These are phyloP conservation scores for Ataeniobius toweri DNA, from an alignment of 2,797 vertebrate species.

Conservation along the genomic window DNA sequence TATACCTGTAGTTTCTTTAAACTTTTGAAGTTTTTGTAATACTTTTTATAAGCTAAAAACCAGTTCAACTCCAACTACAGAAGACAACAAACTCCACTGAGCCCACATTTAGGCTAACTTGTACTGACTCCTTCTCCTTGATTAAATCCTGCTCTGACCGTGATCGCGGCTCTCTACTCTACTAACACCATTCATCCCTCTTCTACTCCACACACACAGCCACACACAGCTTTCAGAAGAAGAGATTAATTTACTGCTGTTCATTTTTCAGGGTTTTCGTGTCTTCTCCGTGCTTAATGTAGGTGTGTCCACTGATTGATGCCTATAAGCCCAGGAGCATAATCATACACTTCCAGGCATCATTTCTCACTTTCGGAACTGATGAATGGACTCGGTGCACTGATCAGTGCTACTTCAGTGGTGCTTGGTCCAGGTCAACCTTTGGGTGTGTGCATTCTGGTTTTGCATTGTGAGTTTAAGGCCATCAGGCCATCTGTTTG, in stretches of 20 bases:
- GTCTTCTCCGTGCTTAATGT: slow-evolving; percentile 61
- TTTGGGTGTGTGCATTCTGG: slow-evolving; percentile 32
- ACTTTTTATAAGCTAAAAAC: background rate
- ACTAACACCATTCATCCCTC: slow-evolving; percentile 59
- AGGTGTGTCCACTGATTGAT: slow-evolving; percentile 71
- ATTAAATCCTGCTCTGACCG: slow-evolving; percentile 71
- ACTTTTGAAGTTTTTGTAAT: background rate
- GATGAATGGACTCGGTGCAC: slow-evolving; percentile 69
- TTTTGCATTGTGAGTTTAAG: slow-evolving; percentile 32
- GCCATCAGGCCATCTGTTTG: slow-evolving; percentile 49
- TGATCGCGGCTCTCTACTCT: slow-evolving; percentile 61
- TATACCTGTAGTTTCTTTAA: background rate
- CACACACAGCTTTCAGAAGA: slow-evolving; percentile 40
- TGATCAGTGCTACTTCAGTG: slow-evolving; percentile 64
- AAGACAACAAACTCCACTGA: slow-evolving; percentile 25
- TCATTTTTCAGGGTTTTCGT: slow-evolving; percentile 74
- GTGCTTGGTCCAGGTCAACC: slow-evolving; percentile 69
- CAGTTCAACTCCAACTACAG: slow-evolving; percentile 11
- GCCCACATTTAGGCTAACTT: slow-evolving; percentile 30
- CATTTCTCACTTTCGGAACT: slow-evolving; percentile 76
- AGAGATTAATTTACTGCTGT: slow-evolving; percentile 72
- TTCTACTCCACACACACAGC: slow-evolving; percentile 27
- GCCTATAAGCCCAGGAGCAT: slow-evolving; percentile 61
- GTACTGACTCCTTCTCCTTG: slow-evolving; percentile 49
- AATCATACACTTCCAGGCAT: slow-evolving; percentile 76